Evolutionary conservation across 2,888 invertebrate species (phyloP).

Genomic region (Lycaena phlaeas): DNA sequence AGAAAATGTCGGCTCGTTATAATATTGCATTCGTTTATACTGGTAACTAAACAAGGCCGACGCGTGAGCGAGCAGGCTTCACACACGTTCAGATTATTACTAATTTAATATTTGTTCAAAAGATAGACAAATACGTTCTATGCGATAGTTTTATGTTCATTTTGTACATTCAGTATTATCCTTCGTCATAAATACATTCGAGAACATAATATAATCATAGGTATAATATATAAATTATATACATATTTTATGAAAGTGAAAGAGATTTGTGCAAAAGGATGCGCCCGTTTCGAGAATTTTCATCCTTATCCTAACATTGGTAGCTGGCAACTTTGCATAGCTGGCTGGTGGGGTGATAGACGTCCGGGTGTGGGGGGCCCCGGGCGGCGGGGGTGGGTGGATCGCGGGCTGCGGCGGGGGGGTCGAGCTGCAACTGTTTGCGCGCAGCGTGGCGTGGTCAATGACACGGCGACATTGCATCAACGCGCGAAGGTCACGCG

Average conservation of each 20-base stretch:
- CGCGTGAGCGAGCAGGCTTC: neutral
- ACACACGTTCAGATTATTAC: no score
- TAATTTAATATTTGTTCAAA: no score
- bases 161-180: no score
- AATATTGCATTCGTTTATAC: conserved; percentile 15
- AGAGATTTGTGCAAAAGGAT: neutral
- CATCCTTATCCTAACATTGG: conserved; percentile 14
- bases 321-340: conserved; percentile 3
- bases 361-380: conserved; percentile 12
- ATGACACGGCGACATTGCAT: conserved; percentile 72
- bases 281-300: conserved; percentile 6
- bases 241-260: no score
- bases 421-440: conserved; percentile 30
- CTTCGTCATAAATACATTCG: no score
- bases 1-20: conserved; percentile 32
- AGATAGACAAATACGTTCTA: no score
- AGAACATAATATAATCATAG: no score
- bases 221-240: no score
- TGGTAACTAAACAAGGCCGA: conserved; percentile 17
- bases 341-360: conserved; percentile 14
- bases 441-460: conserved; percentile 44
- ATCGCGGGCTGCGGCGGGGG: conserved; percentile 22
- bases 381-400: conserved; percentile 7
- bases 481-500: conserved; percentile 65
- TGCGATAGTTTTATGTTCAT: no score